Base-by-base conservation (phyloP, 2,797 vertebrate species). In the Sylvilagus floridanus region DNA sequence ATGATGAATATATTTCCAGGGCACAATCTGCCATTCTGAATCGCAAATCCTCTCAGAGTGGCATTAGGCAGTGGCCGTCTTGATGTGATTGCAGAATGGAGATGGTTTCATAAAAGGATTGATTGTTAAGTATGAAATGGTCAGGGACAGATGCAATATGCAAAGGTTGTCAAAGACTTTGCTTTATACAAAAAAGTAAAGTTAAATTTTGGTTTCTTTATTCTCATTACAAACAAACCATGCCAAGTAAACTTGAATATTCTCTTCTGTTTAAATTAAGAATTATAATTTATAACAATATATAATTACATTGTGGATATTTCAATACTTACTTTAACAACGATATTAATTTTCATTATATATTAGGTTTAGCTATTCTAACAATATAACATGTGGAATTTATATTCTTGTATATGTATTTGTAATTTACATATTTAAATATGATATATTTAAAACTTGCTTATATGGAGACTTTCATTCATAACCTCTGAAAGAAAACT, bases 311-410 rank as follows among this genome's bases (percentile, higher is more conserved):
- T 50, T 57, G 26, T 68, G 7, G 21, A 2, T 35, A 50, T 88
- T 94, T 37, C 28, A 77, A 54, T 78, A 75, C 54, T 75, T 75
- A 73, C 28, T 62, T 78, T 85, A 94, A 88, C 57, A 54, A 8
- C 3, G 82, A 63, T 84, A n/a, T 3, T 26, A 66, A 84, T 62
- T 35, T 79, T 77, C 65, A 5, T 50, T 73, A 37, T 7, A 57
- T 7, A 50, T 11, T n/a, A 71, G 54, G 68, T 87, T 72, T 85
- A 94, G 22, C 65, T 88, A 50, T 81, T 72, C 42, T 77, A 26
- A 50, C n/a, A 32, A 26, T 84, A 9, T 26, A 73, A 30, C 71
- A 82, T 57, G 0, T 85, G 5, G 12, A 83, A 68, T 69, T 57
- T 57, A 57, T 47, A 47, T 47, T 8, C 42, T 47, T 47, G 9